These are phyloP conservation scores for Caenorhabditis remanei DNA, from an alignment of 1,140 invertebrate genomes.

Conservation along the genomic window DNA sequence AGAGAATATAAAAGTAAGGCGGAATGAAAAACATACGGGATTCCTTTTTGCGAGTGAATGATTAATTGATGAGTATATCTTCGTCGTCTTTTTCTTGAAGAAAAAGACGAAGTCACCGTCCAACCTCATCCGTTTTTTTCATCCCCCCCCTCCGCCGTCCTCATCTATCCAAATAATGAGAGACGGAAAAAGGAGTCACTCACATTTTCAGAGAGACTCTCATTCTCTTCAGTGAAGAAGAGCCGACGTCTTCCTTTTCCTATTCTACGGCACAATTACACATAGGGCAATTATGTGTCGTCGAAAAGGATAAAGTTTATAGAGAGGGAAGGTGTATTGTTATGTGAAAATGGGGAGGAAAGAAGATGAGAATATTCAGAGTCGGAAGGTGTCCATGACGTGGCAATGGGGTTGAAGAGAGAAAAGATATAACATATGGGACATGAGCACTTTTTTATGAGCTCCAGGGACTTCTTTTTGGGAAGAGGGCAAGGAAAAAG, in stretches of 20 bases:
- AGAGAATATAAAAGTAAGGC: neutral
- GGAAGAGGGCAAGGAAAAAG: neutral
- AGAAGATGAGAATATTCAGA: neutral
- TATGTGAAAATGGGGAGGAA: neutral
- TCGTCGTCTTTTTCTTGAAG: neutral
- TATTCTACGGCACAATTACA: slow-evolving; percentile 35
- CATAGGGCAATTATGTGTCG: slow-evolving; percentile 43
- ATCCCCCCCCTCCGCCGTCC: too few species aligned
- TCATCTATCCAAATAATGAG: slow-evolving; percentile 32
- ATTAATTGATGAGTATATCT: slow-evolving; percentile 49
- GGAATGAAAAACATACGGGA: slow-evolving; percentile 11
- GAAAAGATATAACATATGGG: slow-evolving; percentile 1
- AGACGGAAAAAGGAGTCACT: slow-evolving; percentile 13
- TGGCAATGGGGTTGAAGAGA: neutral
- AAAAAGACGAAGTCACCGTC: neutral
- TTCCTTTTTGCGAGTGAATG: slow-evolving; percentile 27
- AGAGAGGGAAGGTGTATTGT: neutral
- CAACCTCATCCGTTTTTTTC: neutral
- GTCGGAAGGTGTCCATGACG: slow-evolving; percentile 29
- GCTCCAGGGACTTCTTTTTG: neutral
- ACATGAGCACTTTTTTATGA: slow-evolving; percentile 45
- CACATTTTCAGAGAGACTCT: slow-evolving; percentile 10
- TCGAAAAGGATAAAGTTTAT: neutral
- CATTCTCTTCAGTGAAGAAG: too few species aligned
- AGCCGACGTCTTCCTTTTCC: neutral